Conservation (phyloP, 2,797 vertebrate genomes). For the Poeciliopsis turneri region DNA sequence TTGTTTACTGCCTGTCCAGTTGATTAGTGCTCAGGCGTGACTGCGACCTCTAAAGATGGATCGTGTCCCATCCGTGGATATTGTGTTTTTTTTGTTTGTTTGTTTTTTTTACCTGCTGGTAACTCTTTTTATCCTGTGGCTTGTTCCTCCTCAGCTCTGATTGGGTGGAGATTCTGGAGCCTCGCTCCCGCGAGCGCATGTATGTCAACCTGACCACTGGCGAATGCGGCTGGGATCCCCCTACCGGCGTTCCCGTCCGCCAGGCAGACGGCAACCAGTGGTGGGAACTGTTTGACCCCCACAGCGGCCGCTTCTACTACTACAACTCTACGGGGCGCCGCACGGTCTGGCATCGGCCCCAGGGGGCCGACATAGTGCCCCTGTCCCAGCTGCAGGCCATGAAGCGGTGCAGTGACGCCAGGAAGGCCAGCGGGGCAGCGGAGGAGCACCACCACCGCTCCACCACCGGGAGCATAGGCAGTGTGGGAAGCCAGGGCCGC, state of each 20-base stretch:
- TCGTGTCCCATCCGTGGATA: slow-evolving; percentile 13
- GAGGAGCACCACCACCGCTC: slow-evolving; percentile 64
- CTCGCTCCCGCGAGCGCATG: slow-evolving; percentile 90
- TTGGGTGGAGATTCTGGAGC: slow-evolving; percentile 94
- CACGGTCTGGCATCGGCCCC: slow-evolving; percentile 91
- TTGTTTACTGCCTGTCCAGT: slow-evolving; percentile 55
- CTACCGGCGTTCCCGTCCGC: slow-evolving; percentile 81
- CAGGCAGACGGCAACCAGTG: slow-evolving; percentile 91
- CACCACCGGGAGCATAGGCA: slow-evolving; percentile 73
- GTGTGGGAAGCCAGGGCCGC: slow-evolving; percentile 73
- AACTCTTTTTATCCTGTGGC: slow-evolving; percentile 7
- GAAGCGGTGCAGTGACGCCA: slow-evolving; percentile 82
- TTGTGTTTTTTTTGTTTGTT: not conserved
- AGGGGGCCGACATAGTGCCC: slow-evolving; percentile 89
- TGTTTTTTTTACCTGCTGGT: slow-evolving; percentile 20
- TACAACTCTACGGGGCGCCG: slow-evolving; percentile 87
- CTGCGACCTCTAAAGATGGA: slow-evolving; percentile 15
- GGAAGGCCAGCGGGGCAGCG: slow-evolving; percentile 47
- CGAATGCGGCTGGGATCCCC: slow-evolving; percentile 91
- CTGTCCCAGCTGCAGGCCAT: slow-evolving; percentile 91
- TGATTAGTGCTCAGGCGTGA: slow-evolving; percentile 46
- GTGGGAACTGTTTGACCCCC: slow-evolving; percentile 93
- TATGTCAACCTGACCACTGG: slow-evolving; percentile 89
- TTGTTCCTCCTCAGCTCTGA: slow-evolving; percentile 80
- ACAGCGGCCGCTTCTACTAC: slow-evolving; percentile 92